Evolutionary conservation across 2,113 vertebrate genomes (phyloP).

Genomic region (Gobius niger): DNA sequence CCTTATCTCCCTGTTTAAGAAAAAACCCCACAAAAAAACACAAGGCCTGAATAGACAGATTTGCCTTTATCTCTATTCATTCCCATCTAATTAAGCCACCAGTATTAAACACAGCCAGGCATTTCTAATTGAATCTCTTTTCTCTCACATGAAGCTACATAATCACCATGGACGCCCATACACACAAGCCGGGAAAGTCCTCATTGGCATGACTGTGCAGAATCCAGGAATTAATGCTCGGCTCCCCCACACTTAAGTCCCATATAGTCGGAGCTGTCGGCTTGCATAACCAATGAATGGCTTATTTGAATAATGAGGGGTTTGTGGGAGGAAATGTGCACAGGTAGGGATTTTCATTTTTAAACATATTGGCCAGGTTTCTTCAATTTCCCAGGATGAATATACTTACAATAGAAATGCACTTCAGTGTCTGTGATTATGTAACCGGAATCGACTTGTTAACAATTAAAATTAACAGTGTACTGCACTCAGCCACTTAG

Average conservation of each 20-base stretch:
- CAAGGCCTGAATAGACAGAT: conserved; percentile 45
- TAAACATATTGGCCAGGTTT: background rate
- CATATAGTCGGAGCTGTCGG: conserved; percentile 24
- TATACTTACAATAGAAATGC: background rate
- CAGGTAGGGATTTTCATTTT: conserved; percentile 17
- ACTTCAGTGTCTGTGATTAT: too few relatives aligned
- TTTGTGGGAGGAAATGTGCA: conserved; percentile 33
- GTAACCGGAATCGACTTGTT: too few relatives aligned
- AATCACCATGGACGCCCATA: conserved; percentile 36
- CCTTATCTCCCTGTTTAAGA: conserved; percentile 8
- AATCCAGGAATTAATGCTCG: conserved; percentile 36
- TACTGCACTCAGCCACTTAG: too few relatives aligned
- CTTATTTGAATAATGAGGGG: conserved; percentile 55
- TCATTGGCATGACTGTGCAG: conserved; percentile 42
- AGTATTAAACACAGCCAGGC: conserved; percentile 42
- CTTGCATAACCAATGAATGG: conserved; percentile 40
- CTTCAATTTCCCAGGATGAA: background rate
- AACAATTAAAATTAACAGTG: too few relatives aligned
- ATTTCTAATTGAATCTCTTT: conserved; percentile 53
- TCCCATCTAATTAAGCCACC: conserved; percentile 45
- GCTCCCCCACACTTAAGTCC: conserved; percentile 35
- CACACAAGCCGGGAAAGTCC: conserved; percentile 14
- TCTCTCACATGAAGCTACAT: conserved; percentile 33
- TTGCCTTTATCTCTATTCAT: conserved; percentile 27
- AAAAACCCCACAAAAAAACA: too few relatives aligned